Base-by-base conservation (phyloP, 2,113 vertebrate genomes). In the Poecilia latipinna region DNA sequence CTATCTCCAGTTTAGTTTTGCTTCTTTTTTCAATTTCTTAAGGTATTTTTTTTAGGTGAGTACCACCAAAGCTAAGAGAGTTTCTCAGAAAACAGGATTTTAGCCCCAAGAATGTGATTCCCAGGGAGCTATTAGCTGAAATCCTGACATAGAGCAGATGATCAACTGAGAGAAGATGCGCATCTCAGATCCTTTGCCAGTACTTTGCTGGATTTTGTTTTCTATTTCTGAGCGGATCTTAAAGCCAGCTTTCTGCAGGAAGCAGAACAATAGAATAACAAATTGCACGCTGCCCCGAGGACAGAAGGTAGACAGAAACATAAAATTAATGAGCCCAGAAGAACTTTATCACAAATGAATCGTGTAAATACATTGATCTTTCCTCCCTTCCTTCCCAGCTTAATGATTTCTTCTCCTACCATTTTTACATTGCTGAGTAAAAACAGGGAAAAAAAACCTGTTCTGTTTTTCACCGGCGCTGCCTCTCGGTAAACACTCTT, bases 261-360 rank as follows among this genome's bases (percentile, higher is more conserved):
- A 93, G 93, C 91, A 93, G 93, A 92, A 93, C 80, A 90, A 86
- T 80, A 70, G 95, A 96, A 96, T 96, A 96, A 92, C 90, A 92
- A 91, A 89, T 91, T 82, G 88, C 84, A 44, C 93, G 94, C 93
- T 94, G 96, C 96, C 97, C 96, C 93, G 93, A 96, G 97, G 97
- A 97, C 96, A 96, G 96, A 98, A 99, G 96, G 97, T 98, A 96
- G 95, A 96, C 95, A 95, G 96, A 96, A 95, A 97, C 96, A 96
- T 96, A 97, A 97, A 97, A 97, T 97, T 97, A 99, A 99, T 97
- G 96, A 98, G 96, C 96, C 96, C 95, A 87, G 96, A 97, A 96
- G 90, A 97, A 96, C 95, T 93, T 91, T 96, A 96, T 96, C 96
- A 95, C 97, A 98, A 98, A 98, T 97, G 96, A 97, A 98, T 97